Percentiles rank a stretch among this genome's conserved stretches.
These are phyloP conservation scores for Oreonectes daqikongensis DNA, from an alignment of 2,797 vertebrate species.

Conservation along the genomic window DNA sequence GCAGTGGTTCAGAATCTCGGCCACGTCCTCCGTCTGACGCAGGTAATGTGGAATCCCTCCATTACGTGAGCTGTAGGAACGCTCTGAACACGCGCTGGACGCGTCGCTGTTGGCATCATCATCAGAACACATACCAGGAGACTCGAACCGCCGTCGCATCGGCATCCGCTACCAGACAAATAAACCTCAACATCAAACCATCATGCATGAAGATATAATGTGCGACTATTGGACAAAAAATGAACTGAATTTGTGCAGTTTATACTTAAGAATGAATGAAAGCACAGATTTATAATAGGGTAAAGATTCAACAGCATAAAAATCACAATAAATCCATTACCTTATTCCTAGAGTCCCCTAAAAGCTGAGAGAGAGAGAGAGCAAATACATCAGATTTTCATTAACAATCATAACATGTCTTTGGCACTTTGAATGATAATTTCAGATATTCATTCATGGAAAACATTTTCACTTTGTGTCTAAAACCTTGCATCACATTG, in stretches of 20 bases:
- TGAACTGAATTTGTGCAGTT: no score
- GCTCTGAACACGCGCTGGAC: slow-evolving; percentile 94
- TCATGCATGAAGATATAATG: neutral
- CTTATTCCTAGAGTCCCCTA: slow-evolving; percentile 97
- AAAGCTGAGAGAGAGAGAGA: slow-evolving; percentile 86
- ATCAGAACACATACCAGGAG: slow-evolving; percentile 92
- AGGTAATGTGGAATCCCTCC: slow-evolving; percentile 91
- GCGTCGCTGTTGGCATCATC: slow-evolving; percentile 95
- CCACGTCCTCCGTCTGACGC: slow-evolving; percentile 94
- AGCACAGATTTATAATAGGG: no score
- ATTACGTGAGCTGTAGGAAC: slow-evolving; percentile 90
- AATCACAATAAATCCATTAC: slow-evolving; percentile 72
- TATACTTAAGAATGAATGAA: no score
- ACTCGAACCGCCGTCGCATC: slow-evolving; percentile 87
- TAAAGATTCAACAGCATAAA: no score
- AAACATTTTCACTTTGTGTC: no score
- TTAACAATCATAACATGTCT: no score
- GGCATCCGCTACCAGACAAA: slow-evolving; percentile 83
- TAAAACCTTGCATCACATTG: no score
- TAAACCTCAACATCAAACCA: neutral
- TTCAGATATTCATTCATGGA: no score
- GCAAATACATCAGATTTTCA: slow-evolving; percentile 42
- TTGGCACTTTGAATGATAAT: no score
- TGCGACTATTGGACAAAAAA: neutral
- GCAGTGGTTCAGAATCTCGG: slow-evolving; percentile 95